Evolutionary conservation across 2,797 vertebrate genomes (phyloP), one percentile per base, ranked within the genome.

Genomic region (Xenopus petersii): DNA sequence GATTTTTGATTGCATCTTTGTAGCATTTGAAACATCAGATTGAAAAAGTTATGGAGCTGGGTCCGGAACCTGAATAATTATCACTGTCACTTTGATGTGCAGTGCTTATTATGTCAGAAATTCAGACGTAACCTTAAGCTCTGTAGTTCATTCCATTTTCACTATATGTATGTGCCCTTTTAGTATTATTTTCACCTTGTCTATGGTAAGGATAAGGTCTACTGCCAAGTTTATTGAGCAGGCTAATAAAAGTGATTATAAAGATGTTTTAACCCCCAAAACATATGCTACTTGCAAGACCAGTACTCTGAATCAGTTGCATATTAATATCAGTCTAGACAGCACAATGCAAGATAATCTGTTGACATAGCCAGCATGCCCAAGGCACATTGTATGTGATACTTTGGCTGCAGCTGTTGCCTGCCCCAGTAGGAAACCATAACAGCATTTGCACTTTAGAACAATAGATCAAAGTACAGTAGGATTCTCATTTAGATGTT

Each of bases 341-440:
- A 82, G 83, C 88, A 86, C 86, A 77, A 84, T 81, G 82, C 67
- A 12, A 85, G 86, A 82, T 83, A 88, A 87, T 89, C 83, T 91
- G 88, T 90, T 89, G 88, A 85, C 86, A 84, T 72, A 89, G 84
- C 83, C 86, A 86, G 85, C 84, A 68, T 81, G 88, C 87, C 88
- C 79, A 70, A 87, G 88, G 86, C 87, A 87, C 80, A 80, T 81
- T 88, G 80, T 64, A 80, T 82, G 83, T 86, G 86, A 90, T 87
- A 88, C 83, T 88, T 81, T 80, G 74, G 82, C 79, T 84, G 74
- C 77, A 79, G 77, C 78, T 83, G 79, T 81, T 87, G 81, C 80
- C 42, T 67, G 42, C 76, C 83, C 80, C 85, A 82, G 80, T 82
- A 83, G 76, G 81, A 81, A 86, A 85, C 83, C 80, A 84, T 87